phyloP scores from a whole-genome alignment of 1,140 invertebrate genomes.

The Colletes latitarsis region DNA sequence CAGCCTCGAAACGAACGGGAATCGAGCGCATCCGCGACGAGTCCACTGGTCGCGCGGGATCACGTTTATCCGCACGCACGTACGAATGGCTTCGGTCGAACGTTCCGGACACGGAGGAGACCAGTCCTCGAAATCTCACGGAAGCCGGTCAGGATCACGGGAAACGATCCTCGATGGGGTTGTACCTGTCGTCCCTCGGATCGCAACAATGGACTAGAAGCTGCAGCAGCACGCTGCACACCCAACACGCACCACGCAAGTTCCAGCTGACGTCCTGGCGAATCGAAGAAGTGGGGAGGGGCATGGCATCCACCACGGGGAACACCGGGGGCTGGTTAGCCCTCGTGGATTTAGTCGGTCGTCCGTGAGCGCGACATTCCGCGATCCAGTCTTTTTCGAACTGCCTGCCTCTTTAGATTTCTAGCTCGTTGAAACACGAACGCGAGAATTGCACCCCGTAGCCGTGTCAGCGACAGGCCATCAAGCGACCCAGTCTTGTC shows the following conservation, averaged over 20 bases:
- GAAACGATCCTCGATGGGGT: too few species aligned
- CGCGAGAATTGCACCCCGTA: neutral
- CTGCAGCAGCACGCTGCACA: constrained; percentile 59
- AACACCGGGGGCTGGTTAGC: neutral
- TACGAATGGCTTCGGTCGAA: neutral
- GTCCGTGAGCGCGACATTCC: neutral
- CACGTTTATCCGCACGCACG: neutral
- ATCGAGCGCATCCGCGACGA: neutral
- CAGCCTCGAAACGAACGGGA: neutral
- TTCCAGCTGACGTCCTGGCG: constrained; percentile 64
- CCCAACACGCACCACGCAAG: constrained; percentile 63
- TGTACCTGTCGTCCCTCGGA: constrained; percentile 31
- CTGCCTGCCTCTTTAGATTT: too few species aligned
- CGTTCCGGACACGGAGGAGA: too few species aligned
- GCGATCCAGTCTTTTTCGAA: neutral
- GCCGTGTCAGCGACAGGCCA: neutral
- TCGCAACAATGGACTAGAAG: constrained; percentile 57
- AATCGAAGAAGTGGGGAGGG: constrained; percentile 54
- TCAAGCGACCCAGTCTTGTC: constrained; percentile 34
- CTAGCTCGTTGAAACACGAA: neutral
- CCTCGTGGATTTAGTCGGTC: constrained; percentile 17
- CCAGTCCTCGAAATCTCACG: too few species aligned
- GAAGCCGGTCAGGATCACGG: too few species aligned
- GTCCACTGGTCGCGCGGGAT: neutral
- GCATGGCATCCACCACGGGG: constrained; percentile 25